Percentiles rank a stretch among this genome's conserved stretches.
These are phyloP conservation scores for Scelioninae gen. 1 DNA, from an alignment of 2,888 invertebrate genomes.

Conservation along the genomic window DNA sequence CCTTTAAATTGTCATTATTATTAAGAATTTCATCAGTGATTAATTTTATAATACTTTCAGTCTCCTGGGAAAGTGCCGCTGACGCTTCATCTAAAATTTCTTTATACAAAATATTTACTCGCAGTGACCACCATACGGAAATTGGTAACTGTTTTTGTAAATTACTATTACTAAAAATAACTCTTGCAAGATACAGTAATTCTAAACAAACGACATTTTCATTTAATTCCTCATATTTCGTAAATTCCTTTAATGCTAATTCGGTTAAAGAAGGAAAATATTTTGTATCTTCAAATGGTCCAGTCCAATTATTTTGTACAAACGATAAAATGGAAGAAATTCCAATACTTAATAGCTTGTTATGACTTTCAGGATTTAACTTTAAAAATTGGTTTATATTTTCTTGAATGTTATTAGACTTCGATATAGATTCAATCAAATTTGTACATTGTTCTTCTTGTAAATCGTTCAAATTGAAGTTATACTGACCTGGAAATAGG, in stretches of 20 bases:
- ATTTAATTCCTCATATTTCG: slow-evolving; percentile 82
- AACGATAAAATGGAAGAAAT: slow-evolving; percentile 89
- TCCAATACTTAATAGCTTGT: slow-evolving; percentile 86
- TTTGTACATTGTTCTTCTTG: slow-evolving; percentile 12
- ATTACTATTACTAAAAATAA: slow-evolving; percentile 79
- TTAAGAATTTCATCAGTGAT: slow-evolving; percentile 69
- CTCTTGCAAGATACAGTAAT: slow-evolving; percentile 83
- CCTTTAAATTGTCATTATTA: slow-evolving; percentile 74
- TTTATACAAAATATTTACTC: slow-evolving; percentile 91
- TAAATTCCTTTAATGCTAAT: slow-evolving; percentile 79
- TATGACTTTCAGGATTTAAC: slow-evolving; percentile 33
- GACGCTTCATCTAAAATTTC: slow-evolving; percentile 90
- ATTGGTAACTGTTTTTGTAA: slow-evolving; percentile 84
- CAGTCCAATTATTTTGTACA: slow-evolving; percentile 93
- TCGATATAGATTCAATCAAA: slow-evolving; percentile 14
- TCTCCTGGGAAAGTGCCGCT: slow-evolving; percentile 87
- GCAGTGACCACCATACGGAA: slow-evolving; percentile 88
- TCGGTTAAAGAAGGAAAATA: slow-evolving; percentile 73
- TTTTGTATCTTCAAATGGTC: slow-evolving; percentile 85
- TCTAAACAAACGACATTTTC: slow-evolving; percentile 79
- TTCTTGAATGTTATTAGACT: slow-evolving; percentile 14
- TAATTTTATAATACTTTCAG: slow-evolving; percentile 85
- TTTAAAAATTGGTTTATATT: slow-evolving; percentile 14
- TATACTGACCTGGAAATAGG: slow-evolving; percentile 29
- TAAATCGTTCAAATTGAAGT: slow-evolving; percentile 16